Evolutionary conservation across 2,888 invertebrate genomes (phyloP).

Genomic region (Tridacna gigas): DNA sequence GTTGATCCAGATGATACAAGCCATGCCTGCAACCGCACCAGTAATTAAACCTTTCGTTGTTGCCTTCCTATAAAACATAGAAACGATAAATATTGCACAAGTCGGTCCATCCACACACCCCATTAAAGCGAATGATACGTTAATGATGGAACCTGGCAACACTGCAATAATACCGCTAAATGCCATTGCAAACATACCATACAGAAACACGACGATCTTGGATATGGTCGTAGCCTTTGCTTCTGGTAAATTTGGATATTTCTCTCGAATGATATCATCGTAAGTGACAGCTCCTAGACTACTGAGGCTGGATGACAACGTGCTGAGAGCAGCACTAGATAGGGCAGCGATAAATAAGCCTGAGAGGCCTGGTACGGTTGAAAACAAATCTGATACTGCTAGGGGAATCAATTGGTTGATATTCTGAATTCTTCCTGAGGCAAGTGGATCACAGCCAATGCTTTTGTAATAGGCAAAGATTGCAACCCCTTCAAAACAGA

Average conservation of each 20-base stretch:
- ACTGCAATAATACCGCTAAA: neutral
- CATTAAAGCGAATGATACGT: neutral
- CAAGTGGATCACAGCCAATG: slow-evolving; percentile 40
- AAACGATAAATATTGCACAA: neutral
- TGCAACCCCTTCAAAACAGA: slow-evolving; percentile 31
- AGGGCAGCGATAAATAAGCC: slow-evolving; percentile 52
- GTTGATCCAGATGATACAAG: slow-evolving; percentile 7
- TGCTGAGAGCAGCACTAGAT: slow-evolving; percentile 48
- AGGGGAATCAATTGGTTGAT: slow-evolving; percentile 41
- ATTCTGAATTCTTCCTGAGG: slow-evolving; percentile 27
- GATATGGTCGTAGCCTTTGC: neutral
- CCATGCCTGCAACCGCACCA: slow-evolving; percentile 8
- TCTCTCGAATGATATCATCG: slow-evolving; percentile 50
- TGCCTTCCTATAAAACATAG: neutral
- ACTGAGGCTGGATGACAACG: slow-evolving; percentile 51
- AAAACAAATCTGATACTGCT: slow-evolving; percentile 44
- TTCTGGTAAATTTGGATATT: neutral
- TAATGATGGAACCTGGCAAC: neutral
- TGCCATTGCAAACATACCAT: neutral
- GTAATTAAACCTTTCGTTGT: neutral
- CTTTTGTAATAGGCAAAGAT: slow-evolving; percentile 46
- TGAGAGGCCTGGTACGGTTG: slow-evolving; percentile 39
- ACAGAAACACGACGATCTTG: neutral
- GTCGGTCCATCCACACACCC: slow-evolving; percentile 1
- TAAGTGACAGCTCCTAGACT: slow-evolving; percentile 51